phyloP scores from a whole-genome alignment of 2,113 vertebrate genomes.

The Rhineura floridana region DNA sequence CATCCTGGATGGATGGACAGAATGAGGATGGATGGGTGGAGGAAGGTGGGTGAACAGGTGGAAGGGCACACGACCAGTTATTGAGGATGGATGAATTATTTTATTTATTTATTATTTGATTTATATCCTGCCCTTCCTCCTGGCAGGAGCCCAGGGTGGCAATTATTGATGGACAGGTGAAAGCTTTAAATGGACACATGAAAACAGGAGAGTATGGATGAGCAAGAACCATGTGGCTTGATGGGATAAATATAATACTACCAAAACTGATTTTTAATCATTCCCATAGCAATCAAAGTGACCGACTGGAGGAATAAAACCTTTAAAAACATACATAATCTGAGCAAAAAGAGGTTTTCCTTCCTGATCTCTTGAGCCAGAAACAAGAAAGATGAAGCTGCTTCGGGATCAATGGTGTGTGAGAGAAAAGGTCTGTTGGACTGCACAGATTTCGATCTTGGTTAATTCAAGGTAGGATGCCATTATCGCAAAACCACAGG shows the following conservation, averaged over 20 bases:
- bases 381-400: neutral
- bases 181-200: neutral
- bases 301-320: too few relatives aligned
- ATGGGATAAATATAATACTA: neutral
- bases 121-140: too few relatives aligned
- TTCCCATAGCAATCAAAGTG: neutral
- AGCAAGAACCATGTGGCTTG: neutral
- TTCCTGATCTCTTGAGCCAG: neutral
- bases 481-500: neutral
- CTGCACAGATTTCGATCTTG: neutral
- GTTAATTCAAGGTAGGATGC: neutral
- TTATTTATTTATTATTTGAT: too few relatives aligned
- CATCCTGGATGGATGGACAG: neutral
- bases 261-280: neutral
- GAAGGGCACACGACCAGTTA: too few relatives aligned
- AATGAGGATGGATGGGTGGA: neutral
- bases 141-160: too few relatives aligned
- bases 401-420: neutral
- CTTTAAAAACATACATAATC: neutral
- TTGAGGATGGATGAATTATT: neutral
- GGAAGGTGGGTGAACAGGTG: neutral
- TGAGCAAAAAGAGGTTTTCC: neutral
- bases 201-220: neutral
- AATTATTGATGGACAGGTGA: neutral
- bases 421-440: neutral